phyloP scores from a whole-genome alignment of 2,113 vertebrate species.

The Glareola pratincola region DNA sequence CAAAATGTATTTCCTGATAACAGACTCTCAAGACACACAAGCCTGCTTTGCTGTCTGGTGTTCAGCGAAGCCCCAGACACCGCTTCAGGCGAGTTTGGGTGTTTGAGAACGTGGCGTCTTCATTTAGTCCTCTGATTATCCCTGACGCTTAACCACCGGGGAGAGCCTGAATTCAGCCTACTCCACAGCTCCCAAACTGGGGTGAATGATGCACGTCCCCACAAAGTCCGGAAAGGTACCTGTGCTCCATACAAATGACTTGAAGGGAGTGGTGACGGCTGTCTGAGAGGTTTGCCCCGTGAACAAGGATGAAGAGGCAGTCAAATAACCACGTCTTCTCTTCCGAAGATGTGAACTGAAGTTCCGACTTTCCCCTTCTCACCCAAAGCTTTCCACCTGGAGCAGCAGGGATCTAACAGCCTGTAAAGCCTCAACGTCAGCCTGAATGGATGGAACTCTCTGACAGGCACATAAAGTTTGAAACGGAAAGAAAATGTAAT shows the following conservation, averaged over 20 bases:
- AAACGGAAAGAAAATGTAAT: neutral
- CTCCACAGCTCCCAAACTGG: neutral
- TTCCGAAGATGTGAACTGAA: neutral
- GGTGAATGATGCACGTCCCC: neutral
- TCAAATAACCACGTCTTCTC: neutral
- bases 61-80: neutral
- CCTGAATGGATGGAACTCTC: neutral
- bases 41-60: neutral
- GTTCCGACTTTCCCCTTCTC: neutral
- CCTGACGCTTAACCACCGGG: neutral
- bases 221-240: neutral
- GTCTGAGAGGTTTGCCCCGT: neutral
- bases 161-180: neutral
- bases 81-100: neutral
- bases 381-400: neutral
- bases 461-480: neutral
- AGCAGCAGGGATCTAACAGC: neutral
- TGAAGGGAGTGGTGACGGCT: fast-evolving
- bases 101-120: neutral
- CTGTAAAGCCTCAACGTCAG: neutral
- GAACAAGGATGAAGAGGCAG: neutral
- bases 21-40: neutral
- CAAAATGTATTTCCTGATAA: neutral
- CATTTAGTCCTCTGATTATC: neutral
- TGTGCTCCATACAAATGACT: neutral